Base-by-base conservation (phyloP, 2,888 invertebrate species). In the Euspilapteryx auroguttella region DNA sequence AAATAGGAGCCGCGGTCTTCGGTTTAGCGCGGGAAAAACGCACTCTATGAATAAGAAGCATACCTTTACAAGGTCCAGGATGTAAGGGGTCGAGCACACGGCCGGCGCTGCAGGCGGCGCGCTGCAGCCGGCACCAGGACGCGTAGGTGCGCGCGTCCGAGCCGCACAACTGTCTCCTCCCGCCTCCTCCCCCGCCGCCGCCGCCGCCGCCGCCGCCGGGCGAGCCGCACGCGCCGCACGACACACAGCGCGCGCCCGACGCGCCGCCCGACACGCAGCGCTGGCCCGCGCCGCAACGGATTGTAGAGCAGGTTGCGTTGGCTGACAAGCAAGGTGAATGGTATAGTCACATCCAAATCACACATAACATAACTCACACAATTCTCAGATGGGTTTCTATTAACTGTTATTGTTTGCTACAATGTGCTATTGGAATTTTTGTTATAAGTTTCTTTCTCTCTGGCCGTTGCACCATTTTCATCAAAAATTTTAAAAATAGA, bases 71-170 rank as follows among this genome's bases (percentile, higher is more conserved):
- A 38, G 82, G 79, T 28, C 87, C 89, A 17, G 82, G 78, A 50
- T 87, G 81, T 45, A 83, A 69, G 9, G 87, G 85, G 45, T 87
- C 86, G 40, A 89, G 81, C 40, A 87, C 83, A 37, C 80, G 78
- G 5, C 88, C 87, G 17, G 80, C 82, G 44, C 79, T 78, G 57
- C 90, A 90, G 12, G 87, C 81, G 46, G 86, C 86, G 47, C 83
- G 80, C 57, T 86, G 83, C 79, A 90, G 83, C 38, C 87, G 85
- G 62, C 89, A 89, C 87, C 88, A 89, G 37, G 85, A 86, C 26
- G 77, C 66, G 62, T 90, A 89, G 26, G 88, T 88, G 41, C 80
- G 76, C 41, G 82, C 81, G 71, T 90, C 87, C 27, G 82, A 79
- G 41, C 86, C 89, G 61, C 89, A 89, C 32, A 89, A 75, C 33